These are phyloP conservation scores for Anastatus disparis DNA, from an alignment of 1,140 invertebrate species.

Conservation along the genomic window DNA sequence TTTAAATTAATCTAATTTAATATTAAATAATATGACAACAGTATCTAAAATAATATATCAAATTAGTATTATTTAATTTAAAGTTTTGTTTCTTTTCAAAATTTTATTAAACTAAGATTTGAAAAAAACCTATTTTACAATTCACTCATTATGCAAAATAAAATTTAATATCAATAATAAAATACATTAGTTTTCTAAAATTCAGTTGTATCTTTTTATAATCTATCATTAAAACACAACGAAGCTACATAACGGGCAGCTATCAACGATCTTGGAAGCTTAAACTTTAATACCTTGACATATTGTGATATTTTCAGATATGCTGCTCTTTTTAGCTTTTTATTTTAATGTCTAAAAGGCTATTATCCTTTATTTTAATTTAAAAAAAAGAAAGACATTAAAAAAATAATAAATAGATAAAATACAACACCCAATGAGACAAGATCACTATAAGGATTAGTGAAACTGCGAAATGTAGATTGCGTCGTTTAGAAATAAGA, in stretches of 20 bases:
- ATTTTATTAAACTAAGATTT: too few species aligned
- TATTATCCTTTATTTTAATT: neutral
- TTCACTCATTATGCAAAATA: neutral
- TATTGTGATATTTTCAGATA: slow-evolving; percentile 35
- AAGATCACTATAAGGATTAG: neutral
- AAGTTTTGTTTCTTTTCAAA: too few species aligned
- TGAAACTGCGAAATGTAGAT: neutral
- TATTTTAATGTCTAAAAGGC: too few species aligned
- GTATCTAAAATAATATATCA: too few species aligned
- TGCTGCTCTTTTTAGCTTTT: neutral
- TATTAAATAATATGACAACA: too few species aligned
- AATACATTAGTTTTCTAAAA: neutral
- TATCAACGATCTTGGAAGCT: neutral
- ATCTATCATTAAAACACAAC: too few species aligned
- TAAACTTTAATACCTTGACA: slow-evolving; percentile 20
- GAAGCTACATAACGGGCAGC: neutral
- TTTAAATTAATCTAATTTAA: too few species aligned
- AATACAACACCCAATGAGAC: neutral
- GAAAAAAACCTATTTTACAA: neutral
- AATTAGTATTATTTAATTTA: too few species aligned
- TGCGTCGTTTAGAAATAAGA: neutral
- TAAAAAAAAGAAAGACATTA: neutral
- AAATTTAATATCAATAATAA: neutral
- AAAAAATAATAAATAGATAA: neutral
- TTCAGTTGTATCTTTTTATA: neutral